Evolutionary conservation across 2,888 invertebrate genomes (phyloP).

Genomic region (Schizotus pectinicornis): DNA sequence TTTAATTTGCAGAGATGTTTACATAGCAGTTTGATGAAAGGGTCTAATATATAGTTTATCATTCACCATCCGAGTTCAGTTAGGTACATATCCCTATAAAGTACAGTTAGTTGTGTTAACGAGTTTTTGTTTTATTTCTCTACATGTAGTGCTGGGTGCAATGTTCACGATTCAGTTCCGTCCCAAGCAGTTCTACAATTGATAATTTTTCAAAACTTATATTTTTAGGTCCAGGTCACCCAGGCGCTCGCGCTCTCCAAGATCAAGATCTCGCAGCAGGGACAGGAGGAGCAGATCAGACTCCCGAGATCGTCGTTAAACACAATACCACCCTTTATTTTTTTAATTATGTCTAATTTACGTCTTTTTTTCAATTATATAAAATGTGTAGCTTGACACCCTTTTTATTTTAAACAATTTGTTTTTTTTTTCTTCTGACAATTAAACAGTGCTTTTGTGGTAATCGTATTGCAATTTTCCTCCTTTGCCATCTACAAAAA

Average conservation of each 20-base stretch:
- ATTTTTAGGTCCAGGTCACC: constrained; percentile 58
- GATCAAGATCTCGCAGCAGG: constrained; percentile 62
- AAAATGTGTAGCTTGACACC: no score
- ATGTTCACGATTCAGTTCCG: background rate
- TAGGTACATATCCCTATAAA: background rate
- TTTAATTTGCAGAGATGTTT: no score
- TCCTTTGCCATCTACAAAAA: no score
- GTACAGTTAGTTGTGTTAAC: background rate
- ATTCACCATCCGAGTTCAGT: no score
- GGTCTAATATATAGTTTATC: no score
- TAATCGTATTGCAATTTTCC: no score
- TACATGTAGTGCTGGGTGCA: background rate
- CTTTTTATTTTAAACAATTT: no score
- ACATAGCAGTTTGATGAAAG: no score
- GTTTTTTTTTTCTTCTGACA: no score
- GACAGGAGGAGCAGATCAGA: constrained; percentile 66
- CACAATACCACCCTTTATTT: background rate
- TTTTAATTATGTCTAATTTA: constrained; percentile 14
- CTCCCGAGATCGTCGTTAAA: constrained; percentile 64
- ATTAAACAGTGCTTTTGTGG: no score
- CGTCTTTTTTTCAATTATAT: constrained; percentile 3
- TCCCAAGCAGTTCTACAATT: background rate
- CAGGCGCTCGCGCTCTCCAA: constrained; percentile 56
- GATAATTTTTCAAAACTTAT: constrained; percentile 7
- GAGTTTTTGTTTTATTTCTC: background rate